A percentile compares a stretch with the other conserved stretches of the same genome.
Conservation (phyloP, 2,113 vertebrate genomes). For the Podarcis muralis region DNA sequence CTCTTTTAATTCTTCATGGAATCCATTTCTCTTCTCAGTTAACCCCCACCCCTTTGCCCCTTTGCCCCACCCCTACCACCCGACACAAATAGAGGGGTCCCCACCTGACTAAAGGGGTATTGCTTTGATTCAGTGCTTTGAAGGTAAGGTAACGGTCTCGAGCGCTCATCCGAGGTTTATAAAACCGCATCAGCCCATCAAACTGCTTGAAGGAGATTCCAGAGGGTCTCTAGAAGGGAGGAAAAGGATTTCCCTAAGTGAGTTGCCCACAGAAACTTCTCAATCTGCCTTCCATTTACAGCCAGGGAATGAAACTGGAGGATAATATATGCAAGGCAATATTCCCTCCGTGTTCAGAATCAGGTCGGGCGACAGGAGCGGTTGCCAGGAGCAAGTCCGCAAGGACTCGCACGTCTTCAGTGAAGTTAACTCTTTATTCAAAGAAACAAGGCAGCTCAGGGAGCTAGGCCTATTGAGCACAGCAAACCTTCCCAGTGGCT, state of each 20-base stretch:
- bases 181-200: slow-evolving; percentile 94
- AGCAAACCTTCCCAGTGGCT: too few species aligned
- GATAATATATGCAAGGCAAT: neutral
- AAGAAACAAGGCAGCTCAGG: too few species aligned
- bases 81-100: neutral
- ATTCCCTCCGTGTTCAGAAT: neutral
- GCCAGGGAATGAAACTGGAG: neutral
- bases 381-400: too few species aligned
- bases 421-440: too few species aligned
- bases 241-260: neutral
- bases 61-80: fast-evolving
- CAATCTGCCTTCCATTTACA: slow-evolving; percentile 22
- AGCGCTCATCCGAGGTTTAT: slow-evolving; percentile 89
- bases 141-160: slow-evolving; percentile 93
- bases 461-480: too few species aligned
- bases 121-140: slow-evolving; percentile 90
- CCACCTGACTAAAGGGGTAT: slow-evolving; percentile 86
- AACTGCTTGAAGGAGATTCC: slow-evolving; percentile 94
- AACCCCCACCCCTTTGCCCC: neutral
- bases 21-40: neutral
- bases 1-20: neutral
- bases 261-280: slow-evolving; percentile 29
- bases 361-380: too few species aligned
- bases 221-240: slow-evolving; percentile 80
- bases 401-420: too few species aligned